Evolutionary conservation across 2,888 invertebrate genomes (phyloP).

Genomic region (Temnothorax rugatulus): DNA sequence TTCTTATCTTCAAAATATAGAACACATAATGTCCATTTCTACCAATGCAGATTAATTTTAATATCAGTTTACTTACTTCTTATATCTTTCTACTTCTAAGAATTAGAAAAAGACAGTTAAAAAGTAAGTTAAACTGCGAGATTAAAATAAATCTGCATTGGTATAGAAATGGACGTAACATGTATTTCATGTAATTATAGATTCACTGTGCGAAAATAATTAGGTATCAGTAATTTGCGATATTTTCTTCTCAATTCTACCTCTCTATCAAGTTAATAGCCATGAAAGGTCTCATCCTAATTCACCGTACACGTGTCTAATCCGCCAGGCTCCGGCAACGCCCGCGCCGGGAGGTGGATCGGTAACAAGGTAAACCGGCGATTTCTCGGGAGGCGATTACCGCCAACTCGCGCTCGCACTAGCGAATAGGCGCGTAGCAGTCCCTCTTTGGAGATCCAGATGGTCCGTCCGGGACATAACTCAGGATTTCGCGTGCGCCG

Average conservation of each 20-base stretch:
- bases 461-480: constrained; percentile 67
- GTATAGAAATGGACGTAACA: too few relatives aligned
- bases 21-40: too few relatives aligned
- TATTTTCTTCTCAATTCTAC: constrained; percentile 12
- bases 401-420: background rate
- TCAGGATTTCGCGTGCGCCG: constrained; percentile 73
- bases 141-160: too few relatives aligned
- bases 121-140: too few relatives aligned
- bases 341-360: background rate
- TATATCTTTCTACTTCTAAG: too few relatives aligned
- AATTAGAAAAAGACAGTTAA: too few relatives aligned
- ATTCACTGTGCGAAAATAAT: background rate
- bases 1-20: too few relatives aligned
- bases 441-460: constrained; percentile 53
- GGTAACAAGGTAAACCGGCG: constrained; percentile 9
- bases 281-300: background rate
- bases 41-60: too few relatives aligned
- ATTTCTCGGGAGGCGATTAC: constrained; percentile 45
- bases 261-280: background rate
- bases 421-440: background rate
- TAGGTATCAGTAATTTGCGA: background rate
- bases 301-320: background rate
- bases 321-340: background rate
- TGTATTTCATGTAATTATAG: too few relatives aligned
- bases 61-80: too few relatives aligned